Evolutionary conservation across 2,113 vertebrate genomes (phyloP).

Genomic region (Varanus salvator): DNA sequence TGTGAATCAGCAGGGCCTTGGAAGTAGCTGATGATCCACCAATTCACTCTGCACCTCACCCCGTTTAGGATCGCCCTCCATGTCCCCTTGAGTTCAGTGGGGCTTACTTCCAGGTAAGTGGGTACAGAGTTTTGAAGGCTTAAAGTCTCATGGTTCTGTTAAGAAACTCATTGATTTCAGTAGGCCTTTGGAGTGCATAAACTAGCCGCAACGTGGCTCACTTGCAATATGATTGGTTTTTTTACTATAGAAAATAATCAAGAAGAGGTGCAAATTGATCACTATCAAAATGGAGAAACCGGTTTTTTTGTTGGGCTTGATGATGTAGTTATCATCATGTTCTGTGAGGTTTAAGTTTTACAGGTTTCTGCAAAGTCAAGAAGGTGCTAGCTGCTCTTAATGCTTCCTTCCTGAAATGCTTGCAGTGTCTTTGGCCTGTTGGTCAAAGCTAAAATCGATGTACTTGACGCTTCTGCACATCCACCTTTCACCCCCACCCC

Average conservation of each 20-base stretch:
- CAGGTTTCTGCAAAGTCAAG: constrained; percentile 77
- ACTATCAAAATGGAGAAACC: constrained; percentile 80
- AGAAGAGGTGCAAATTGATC: constrained; percentile 28
- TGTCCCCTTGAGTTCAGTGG: neutral
- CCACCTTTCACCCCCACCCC: constrained; percentile 67
- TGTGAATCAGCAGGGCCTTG: neutral
- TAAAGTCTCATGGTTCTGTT: neutral
- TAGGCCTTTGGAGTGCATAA: neutral
- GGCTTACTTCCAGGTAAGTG: neutral
- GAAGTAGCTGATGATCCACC: neutral
- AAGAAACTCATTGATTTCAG: neutral
- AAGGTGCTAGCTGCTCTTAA: constrained; percentile 78
- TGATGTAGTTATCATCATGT: constrained; percentile 73
- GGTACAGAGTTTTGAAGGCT: neutral
- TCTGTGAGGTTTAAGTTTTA: constrained; percentile 76
- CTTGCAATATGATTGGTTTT: neutral
- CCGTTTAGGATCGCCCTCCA: neutral
- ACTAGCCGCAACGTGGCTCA: neutral
- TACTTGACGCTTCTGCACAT: constrained; percentile 77
- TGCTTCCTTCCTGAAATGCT: constrained; percentile 78
- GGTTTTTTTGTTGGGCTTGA: constrained; percentile 79
- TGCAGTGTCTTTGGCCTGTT: constrained; percentile 79
- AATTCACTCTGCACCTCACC: neutral
- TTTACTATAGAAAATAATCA: constrained; percentile 3
- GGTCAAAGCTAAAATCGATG: constrained; percentile 80